phyloP scores from a whole-genome alignment of 2,888 invertebrate species.

The Neelides folsomi region DNA sequence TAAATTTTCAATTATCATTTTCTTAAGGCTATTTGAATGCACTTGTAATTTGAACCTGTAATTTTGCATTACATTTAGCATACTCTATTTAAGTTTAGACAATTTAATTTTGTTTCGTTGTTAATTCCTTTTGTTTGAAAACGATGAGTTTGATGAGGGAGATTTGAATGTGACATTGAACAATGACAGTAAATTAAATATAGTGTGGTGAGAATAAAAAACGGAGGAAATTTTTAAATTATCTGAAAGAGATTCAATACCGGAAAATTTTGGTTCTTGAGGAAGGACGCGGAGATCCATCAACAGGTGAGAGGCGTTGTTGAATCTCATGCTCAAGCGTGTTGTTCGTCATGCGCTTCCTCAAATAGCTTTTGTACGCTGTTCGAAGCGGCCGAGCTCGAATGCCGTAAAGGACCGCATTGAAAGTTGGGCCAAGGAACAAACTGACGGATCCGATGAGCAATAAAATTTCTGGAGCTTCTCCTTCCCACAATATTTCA shows the following conservation, averaged over 20 bases:
- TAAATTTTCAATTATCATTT: too few species aligned
- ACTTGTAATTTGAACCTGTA: too few species aligned
- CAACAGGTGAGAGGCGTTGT: slow-evolving; percentile 33
- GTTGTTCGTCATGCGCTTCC: slow-evolving; percentile 32
- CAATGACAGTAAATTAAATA: too few species aligned
- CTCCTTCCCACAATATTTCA: slow-evolving; percentile 15
- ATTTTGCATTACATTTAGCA: too few species aligned
- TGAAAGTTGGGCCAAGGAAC: slow-evolving; percentile 28
- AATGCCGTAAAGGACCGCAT: slow-evolving; percentile 29
- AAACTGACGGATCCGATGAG: slow-evolving; percentile 26
- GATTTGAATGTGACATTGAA: too few species aligned
- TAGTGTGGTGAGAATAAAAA: too few species aligned
- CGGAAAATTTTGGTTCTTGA: slow-evolving; percentile 33
- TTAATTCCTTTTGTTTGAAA: too few species aligned
- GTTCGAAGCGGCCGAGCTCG: slow-evolving; percentile 30
- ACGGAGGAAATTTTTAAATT: too few species aligned
- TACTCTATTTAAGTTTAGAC: too few species aligned
- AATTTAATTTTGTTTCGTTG: too few species aligned
- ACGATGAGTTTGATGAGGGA: too few species aligned
- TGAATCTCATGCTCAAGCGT: slow-evolving; percentile 33
- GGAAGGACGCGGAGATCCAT: slow-evolving; percentile 31
- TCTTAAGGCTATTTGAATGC: too few species aligned
- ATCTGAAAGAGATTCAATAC: slow-evolving; percentile 16
- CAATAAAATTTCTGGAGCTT: slow-evolving; percentile 21
- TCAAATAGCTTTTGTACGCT: slow-evolving; percentile 31